A percentile compares a stretch with the other conserved stretches of the same genome.
Evolutionary conservation across 1,140 invertebrate genomes (phyloP).

Genomic region (Macrocentrus cingulum): DNA sequence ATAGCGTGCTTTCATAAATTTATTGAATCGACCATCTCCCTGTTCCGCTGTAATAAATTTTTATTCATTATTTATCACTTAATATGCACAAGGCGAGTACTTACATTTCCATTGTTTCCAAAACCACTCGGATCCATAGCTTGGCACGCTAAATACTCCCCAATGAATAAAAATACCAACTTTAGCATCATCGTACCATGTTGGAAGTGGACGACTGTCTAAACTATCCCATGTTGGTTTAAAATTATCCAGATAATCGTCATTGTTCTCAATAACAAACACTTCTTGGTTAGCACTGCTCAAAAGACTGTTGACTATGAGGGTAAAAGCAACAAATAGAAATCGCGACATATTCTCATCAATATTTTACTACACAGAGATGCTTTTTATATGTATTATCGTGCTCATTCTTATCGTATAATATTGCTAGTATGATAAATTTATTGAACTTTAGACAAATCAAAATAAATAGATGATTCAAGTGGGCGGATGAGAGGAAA

Average conservation of each 20-base stretch:
- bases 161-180: conserved; percentile 93
- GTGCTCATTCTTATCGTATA: too few relatives aligned
- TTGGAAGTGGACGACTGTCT: conserved; percentile 78
- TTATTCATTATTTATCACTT: neutral
- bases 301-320: too few relatives aligned
- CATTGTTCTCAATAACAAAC: neutral
- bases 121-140: conserved; percentile 85
- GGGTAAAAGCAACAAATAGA: too few relatives aligned
- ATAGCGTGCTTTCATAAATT: conserved; percentile 78
- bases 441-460: too few relatives aligned
- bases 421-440: too few relatives aligned
- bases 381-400: too few relatives aligned
- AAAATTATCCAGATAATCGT: conserved; percentile 45
- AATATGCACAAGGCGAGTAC: neutral
- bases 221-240: conserved; percentile 79
- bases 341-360: too few relatives aligned
- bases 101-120: conserved; percentile 76
- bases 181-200: conserved; percentile 88
- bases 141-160: conserved; percentile 90
- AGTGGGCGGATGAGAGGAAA: too few relatives aligned
- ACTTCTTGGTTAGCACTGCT: too few relatives aligned
- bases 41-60: conserved; percentile 32
- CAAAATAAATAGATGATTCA: too few relatives aligned
- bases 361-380: too few relatives aligned
- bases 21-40: conserved; percentile 43